These are phyloP conservation scores for Stenodera caucasica DNA, from an alignment of 2,888 invertebrate genomes.

Conservation along the genomic window DNA sequence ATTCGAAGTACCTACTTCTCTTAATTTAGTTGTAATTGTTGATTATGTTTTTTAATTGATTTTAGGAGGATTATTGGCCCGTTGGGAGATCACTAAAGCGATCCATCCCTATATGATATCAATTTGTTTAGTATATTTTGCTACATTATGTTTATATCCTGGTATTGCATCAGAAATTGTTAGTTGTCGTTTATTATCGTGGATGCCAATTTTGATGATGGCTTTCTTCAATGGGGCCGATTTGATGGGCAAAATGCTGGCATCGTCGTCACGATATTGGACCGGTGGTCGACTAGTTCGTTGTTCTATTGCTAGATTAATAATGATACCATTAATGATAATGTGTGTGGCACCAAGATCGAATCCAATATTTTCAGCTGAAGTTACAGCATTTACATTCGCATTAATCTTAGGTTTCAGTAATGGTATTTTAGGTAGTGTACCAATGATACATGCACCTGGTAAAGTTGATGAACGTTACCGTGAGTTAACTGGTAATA, in stretches of 20 bases:
- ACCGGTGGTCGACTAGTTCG: constrained; percentile 76
- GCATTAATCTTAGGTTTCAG: constrained; percentile 75
- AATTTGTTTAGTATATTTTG: constrained; percentile 85
- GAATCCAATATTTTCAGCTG: constrained; percentile 71
- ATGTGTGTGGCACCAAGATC: constrained; percentile 80
- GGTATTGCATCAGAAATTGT: constrained; percentile 88
- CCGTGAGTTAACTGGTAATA: constrained; percentile 87
- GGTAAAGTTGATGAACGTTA: constrained; percentile 82
- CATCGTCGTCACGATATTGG: constrained; percentile 82
- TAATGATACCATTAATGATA: constrained; percentile 79
- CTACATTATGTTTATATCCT: constrained; percentile 86
- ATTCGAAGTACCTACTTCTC: constrained; percentile 55
- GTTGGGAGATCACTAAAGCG: constrained; percentile 79
- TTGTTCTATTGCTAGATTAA: constrained; percentile 71
- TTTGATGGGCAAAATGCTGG: constrained; percentile 79
- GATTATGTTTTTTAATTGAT: constrained; percentile 9
- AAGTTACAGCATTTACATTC: constrained; percentile 68
- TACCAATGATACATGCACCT: constrained; percentile 92
- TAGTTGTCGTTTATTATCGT: constrained; percentile 78
- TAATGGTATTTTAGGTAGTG: constrained; percentile 86
- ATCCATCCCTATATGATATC: constrained; percentile 91
- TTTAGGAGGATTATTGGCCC: constrained; percentile 68
- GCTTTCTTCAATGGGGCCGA: constrained; percentile 86
- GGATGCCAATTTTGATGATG: constrained; percentile 94
- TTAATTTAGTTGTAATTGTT: not conserved